Evolutionary conservation across 2,797 vertebrate genomes (phyloP), one percentile per base, ranked within the genome.

Genomic region (Amniataba percoides): DNA sequence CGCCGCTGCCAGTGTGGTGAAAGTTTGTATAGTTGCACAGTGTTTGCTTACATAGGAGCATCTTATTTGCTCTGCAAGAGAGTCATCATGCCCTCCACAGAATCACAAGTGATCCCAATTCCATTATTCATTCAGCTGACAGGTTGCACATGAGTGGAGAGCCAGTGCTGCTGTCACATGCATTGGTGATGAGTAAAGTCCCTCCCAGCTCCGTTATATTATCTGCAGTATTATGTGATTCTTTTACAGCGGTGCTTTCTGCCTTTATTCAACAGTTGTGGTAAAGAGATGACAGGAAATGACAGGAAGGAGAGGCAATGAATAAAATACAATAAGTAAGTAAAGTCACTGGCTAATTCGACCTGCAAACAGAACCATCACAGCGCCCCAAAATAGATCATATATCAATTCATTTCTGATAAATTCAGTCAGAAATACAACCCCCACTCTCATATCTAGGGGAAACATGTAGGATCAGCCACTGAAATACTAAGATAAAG

Each of bases 1-100:
- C 51, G 40, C 46, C 15, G 14, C 23, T 67, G 55, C 18, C 51
- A 57, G 68, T 64, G 66, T 76, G 11, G 36, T 63, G 40, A 57
- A 66, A 74, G 61, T 31, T 52, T 16, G 8, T 34, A 36, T 42
- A 12, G 27, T n/a, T 9, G 11, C 69, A 13, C 7, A 36, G 18
- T 36, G n/a, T 40, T 57, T 64, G 13, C 3, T 3, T 55, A 16
- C 42, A 23, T 7, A 43, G 36, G 36, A 42, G 19, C 21, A 15
- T 66, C 51, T 52, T 3, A 25, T 21, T 34, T 39, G 6, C 55
- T 59, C 10, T 55, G 51, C 40, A 55, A 16, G 43, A 13, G 43
- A 51, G 23, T 36, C 67, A 68, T 74, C 18, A 52, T 55, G 48
- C 15, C 65, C 19, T n/a, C 51, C 12, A 48, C 5, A 59, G 16